Conservation (phyloP, 2,113 vertebrate genomes). For the Regulus satrapa region DNA sequence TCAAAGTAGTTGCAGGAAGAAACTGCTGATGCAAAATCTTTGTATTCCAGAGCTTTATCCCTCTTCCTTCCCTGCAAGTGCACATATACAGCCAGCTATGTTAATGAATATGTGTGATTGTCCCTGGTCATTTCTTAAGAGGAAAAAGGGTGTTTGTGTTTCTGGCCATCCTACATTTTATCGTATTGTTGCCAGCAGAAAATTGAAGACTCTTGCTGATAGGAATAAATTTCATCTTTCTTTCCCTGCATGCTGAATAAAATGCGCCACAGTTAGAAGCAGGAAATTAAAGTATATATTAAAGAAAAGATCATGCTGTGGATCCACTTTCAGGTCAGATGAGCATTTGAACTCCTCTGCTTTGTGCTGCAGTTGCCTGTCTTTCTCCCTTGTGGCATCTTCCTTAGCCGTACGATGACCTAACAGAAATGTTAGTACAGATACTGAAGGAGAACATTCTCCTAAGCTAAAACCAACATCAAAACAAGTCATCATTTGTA, state of each 20-base stretch:
- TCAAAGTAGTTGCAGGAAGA: not conserved
- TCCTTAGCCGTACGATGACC: not conserved
- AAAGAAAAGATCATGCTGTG: not conserved
- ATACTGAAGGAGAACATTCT: not conserved
- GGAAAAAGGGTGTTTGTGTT: not conserved
- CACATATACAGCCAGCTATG: not conserved
- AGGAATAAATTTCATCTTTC: not conserved
- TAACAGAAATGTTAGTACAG: not conserved
- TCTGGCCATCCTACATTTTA: not conserved
- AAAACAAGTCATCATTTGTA: not conserved
- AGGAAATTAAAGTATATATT: slow-evolving; percentile 10
- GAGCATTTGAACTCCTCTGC: not conserved
- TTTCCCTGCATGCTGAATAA: not conserved
- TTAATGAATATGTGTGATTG: not conserved
- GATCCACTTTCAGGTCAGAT: not conserved
- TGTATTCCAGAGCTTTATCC: not conserved
- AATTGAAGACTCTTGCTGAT: not conserved
- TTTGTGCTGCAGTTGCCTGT: not conserved
- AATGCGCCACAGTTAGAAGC: not conserved
- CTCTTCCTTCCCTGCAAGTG: not conserved
- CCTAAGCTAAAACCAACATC: not conserved
- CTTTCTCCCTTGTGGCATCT: not conserved
- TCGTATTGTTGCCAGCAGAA: not conserved
- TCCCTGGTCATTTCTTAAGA: not conserved
- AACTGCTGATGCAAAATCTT: not conserved